Conservation (phyloP, 2,888 invertebrate genomes). For the Acronicta leporina region DNA sequence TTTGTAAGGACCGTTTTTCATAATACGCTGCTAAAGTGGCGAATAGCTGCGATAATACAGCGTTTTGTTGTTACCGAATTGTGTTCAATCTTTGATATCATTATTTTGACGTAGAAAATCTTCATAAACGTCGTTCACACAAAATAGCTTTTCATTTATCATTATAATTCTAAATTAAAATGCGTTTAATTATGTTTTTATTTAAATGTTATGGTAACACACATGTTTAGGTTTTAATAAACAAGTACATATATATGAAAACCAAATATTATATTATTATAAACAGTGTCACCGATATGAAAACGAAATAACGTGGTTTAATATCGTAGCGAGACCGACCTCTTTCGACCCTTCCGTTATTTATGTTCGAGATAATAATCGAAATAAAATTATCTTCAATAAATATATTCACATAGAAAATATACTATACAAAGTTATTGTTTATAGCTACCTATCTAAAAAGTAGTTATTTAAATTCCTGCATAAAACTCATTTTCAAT, state of each 20-base stretch:
- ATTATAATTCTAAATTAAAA: conserved; percentile 17
- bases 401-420: conserved; percentile 26
- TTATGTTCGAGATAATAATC: conserved; percentile 42
- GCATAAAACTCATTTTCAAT: conserved; percentile 3
- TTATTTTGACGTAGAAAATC: conserved; percentile 32
- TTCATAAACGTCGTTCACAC: conserved; percentile 33
- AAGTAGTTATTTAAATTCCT: neutral
- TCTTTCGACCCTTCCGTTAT: conserved; percentile 51
- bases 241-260: neutral
- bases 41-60: conserved; percentile 45
- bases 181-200: conserved; percentile 18
- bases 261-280: conserved; percentile 12
- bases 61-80: conserved; percentile 43
- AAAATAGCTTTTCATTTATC: conserved; percentile 14
- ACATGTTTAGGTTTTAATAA: conserved; percentile 10
- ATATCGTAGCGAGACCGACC: conserved; percentile 51
- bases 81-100: conserved; percentile 37
- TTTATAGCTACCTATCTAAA: neutral
- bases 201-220: conserved; percentile 13
- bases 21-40: conserved; percentile 53
- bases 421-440: conserved; percentile 11
- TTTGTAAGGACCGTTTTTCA: conserved; percentile 59
- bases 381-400: conserved; percentile 24
- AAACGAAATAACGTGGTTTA: conserved; percentile 44
- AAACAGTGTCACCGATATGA: conserved; percentile 31